phyloP scores from a whole-genome alignment of 1,140 invertebrate species.

The Halesus radiatus region DNA sequence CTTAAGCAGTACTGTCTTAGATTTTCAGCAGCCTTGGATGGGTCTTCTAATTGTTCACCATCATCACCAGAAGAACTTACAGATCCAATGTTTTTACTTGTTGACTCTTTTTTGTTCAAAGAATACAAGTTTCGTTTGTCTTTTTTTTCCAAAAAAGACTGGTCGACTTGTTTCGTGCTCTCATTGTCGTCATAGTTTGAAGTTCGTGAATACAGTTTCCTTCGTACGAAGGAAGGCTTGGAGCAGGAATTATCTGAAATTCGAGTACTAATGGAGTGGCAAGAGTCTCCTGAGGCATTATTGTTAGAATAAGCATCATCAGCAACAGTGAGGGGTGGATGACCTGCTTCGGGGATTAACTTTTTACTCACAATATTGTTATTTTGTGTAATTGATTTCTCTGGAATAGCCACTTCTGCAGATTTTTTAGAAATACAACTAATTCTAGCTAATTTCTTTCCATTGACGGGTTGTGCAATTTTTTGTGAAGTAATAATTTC shows the following conservation, averaged over 20 bases:
- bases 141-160: slow-evolving; percentile 46
- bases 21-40: slow-evolving; percentile 4
- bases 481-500: too few relatives aligned
- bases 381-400: neutral
- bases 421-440: too few relatives aligned
- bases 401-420: too few relatives aligned
- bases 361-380: neutral
- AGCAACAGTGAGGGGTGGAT: neutral
- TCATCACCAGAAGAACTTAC: neutral
- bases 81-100: neutral
- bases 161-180: neutral
- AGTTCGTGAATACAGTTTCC: slow-evolving; percentile 42
- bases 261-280: slow-evolving; percentile 16
- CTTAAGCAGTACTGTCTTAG: slow-evolving; percentile 31
- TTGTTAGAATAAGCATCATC: neutral
- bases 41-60: neutral
- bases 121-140: slow-evolving; percentile 32
- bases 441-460: too few relatives aligned
- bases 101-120: slow-evolving; percentile 5
- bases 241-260: slow-evolving; percentile 17
- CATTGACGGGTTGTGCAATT: too few relatives aligned
- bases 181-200: slow-evolving; percentile 38
- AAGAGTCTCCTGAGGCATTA: slow-evolving; percentile 12
- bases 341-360: neutral
- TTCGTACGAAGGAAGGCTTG: slow-evolving; percentile 45